Evolutionary conservation across 2,888 invertebrate species (phyloP), one percentile per base, ranked within the genome.

Genomic region (Drosophila parthenogenetica): DNA sequence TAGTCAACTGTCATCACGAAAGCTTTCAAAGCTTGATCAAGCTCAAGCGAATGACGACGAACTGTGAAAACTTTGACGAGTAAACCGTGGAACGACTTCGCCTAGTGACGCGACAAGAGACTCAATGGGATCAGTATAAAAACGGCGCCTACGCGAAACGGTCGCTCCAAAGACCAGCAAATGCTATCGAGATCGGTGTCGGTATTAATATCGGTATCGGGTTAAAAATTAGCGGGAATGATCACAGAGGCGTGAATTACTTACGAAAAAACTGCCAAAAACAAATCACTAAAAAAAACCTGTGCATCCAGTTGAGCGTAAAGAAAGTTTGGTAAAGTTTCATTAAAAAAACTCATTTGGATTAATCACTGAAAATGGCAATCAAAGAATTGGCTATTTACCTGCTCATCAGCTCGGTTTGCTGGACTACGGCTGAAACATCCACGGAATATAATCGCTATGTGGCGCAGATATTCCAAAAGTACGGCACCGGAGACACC

Each of bases 391-490:
- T 74, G n/a, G 14, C 51, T 16, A 43, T 51, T 29, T 65, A 58
- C 29, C 39, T 86, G 29, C 13, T 73, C 22, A 22, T 79, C 3
- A 57, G 60, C 7, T 40, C 63, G 0, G 8, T 61, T 14, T 68
- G 51, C 32, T 45, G 35, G 25, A 35, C 50, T 0, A 25, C 40
- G 13, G 48, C 51, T 2, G 35, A 61, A 5, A 79, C 83, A 48
- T 85, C 91, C 10, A 90, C 89, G 49, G 91, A 91, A 68, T 92
- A 91, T 62, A 91, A 91, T 85, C 91, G 91, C 50, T 92, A 92
- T 80, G 88, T 92, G 84, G 84, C 89, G 51, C 90, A 92, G 77
- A 84, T 92, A 66, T 92, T 92, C 65, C 86, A 90, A 66, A 92
- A 92, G 68, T 92, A 92, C 70, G 92, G 92, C 74, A 90, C 87